Base-by-base conservation (phyloP, 2,113 vertebrate species). In the Speoplatyrhinus poulsoni region DNA sequence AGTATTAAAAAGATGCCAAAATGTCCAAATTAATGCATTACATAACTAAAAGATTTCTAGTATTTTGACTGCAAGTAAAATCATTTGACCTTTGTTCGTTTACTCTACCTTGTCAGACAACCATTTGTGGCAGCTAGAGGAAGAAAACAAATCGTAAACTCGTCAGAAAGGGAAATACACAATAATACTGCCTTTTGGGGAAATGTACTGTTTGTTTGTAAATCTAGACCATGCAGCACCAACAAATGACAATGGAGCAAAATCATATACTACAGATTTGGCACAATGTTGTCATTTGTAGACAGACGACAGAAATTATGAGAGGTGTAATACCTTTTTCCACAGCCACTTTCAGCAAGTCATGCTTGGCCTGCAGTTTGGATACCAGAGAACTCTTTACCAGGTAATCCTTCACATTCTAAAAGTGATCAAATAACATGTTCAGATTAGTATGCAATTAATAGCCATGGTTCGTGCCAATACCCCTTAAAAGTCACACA, bases 321-420 rank as follows among this genome's bases (percentile, higher is more conserved):
- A 87, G 64, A 80, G 77, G 62, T 60, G 58, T 52, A 50, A 65
- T 81, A 96, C 96, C 94, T 95, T 92, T 95, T 47, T 93, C 92
- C 32, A 96, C 91, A 47, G 95, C 95, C 61, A 93, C 92, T 87
- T 95, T 92, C 1, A 97, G 93, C 63, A 92, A 80, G 60, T 94
- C 93, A 0, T 93, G 93, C 75, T 93, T 95, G 41, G 93, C 93
- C 76, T 94, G 90, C 33, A 94, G 90, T 85, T 94, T 95, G 48
- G 90, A 93, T 13, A 87, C 90, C 71, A 94, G 70, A 4, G 90
- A 93, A 67, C 89, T 90, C 50, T 82, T 87, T 13, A 86, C 61
- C 1, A 95, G 91, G 69, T 92, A 90, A 8, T 95, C 93, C 64
- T 92, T 94, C 11, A 94, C 87, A 87, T 89, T 94, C 94, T 95